Evolutionary conservation across 2,113 vertebrate genomes (phyloP), one percentile per base, ranked within the genome.

Genomic region (Prunella fulvescens): DNA sequence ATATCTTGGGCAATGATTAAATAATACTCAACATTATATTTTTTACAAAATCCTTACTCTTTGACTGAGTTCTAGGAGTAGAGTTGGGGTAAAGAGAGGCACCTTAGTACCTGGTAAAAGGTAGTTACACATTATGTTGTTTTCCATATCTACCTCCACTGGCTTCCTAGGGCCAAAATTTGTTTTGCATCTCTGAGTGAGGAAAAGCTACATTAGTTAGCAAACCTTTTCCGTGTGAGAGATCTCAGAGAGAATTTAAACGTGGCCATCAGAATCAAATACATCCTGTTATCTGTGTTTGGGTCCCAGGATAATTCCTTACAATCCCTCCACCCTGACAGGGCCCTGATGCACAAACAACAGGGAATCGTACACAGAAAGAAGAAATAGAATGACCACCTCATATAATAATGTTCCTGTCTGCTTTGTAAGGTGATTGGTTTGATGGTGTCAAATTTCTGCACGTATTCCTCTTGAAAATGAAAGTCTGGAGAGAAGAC

Each of bases 11-110:
- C 42, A 85, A 11, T 83, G 31, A 95, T 93, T 97, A 93, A 92
- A 78, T 86, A 87, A 72, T 54, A 77, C 24, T 78, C 25, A 86
- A 93, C 7, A 40, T 65, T 74, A 56, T 5, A 88, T 86, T 82
- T 81, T 48, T 94, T 92, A 66, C 66, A 82, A 90, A 96, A 96
- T 77, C 70, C 45, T 76, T 93, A 71, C 64, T 93, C 81, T 80
- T 79, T 84, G 23, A 44, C 40, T 70, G 29, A 93, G 80, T 89
- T 86, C 44, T 76, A 85, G 26, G 61, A 94, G 60, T 50, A 48
- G 8, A 48, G 20, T 74, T 85, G 23, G 13, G 18, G 90, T 86
- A 70, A 86, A 86, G 33, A 12, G 14, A 64, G 6, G 23, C 13
- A 57, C 10, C 4, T 58, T 64, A 78, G 19, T 83, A 53, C 19